These are phyloP conservation scores for Syrphus vitripennis DNA, from an alignment of 2,888 invertebrate species.

Conservation along the genomic window DNA sequence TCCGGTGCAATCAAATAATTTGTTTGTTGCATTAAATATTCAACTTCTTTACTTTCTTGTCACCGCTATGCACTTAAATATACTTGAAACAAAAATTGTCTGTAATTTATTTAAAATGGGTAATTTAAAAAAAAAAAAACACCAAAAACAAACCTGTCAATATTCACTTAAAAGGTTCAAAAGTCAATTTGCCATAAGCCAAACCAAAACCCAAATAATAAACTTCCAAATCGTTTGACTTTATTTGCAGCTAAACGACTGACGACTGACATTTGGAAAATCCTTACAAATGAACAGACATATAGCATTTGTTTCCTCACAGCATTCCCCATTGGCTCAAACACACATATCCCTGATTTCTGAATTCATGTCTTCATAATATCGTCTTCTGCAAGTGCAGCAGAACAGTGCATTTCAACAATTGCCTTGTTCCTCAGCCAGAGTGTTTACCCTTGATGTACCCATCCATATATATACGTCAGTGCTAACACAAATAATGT, in stretches of 20 bases:
- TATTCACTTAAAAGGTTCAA: neutral
- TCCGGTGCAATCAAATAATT: too few relatives aligned
- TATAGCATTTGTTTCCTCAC: neutral
- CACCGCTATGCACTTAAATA: too few relatives aligned
- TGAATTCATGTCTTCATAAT: slow-evolving; percentile 2
- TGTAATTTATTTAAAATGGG: neutral
- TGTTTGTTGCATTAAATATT: too few relatives aligned
- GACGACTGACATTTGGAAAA: neutral
- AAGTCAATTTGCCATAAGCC: neutral
- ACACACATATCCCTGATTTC: neutral
- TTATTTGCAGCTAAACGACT: neutral
- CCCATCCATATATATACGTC: neutral
- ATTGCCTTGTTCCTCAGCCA: neutral
- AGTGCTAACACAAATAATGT: slow-evolving; percentile 28
- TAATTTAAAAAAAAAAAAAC: too few relatives aligned
- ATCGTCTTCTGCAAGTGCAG: neutral
- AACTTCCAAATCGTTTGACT: neutral
- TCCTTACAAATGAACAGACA: slow-evolving; percentile 6
- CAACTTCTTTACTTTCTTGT: too few relatives aligned
- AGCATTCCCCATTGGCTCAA: neutral
- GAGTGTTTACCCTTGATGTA: neutral
- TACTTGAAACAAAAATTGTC: neutral
- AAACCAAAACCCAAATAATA: neutral
- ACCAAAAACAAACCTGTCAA: neutral
- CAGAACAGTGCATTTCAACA: neutral